Conservation (phyloP, 1,140 invertebrate genomes). For the Bombus confusus region DNA sequence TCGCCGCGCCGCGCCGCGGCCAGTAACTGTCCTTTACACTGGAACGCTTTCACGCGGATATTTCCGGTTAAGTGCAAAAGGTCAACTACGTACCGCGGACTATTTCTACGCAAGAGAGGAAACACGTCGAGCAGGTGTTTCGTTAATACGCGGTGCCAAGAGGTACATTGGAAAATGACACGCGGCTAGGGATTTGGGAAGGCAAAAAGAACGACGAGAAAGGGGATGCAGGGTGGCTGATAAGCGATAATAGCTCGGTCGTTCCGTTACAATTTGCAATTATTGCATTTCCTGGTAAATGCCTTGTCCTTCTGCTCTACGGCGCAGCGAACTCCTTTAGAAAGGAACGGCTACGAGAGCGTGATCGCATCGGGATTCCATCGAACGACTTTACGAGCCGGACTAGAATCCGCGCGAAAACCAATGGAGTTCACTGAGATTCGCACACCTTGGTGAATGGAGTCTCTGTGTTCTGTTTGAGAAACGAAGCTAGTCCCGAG, state of each 20-base stretch:
- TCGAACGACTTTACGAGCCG: constrained; percentile 43
- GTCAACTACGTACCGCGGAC: background rate
- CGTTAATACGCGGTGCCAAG: background rate
- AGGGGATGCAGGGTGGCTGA: constrained; percentile 53
- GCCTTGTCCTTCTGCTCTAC: constrained; percentile 67
- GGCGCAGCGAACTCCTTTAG: background rate
- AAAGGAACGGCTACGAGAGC: constrained; percentile 47
- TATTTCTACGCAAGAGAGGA: background rate
- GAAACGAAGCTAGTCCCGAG: background rate
- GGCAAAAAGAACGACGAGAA: constrained; percentile 33
- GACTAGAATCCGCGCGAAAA: constrained; percentile 46
- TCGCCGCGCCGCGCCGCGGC: background rate
- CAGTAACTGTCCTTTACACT: background rate
- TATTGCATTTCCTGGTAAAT: constrained; percentile 80
- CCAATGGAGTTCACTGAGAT: constrained; percentile 36
- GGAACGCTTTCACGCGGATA: constrained; percentile 10
- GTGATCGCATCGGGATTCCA: constrained; percentile 63
- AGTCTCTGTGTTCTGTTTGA: background rate
- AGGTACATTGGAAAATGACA: background rate
- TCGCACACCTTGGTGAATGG: background rate
- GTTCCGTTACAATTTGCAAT: constrained; percentile 80
- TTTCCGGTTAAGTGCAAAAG: constrained; percentile 1
- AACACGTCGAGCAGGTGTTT: background rate
- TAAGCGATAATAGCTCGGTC: constrained; percentile 75
- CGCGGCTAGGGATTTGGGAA: constrained; percentile 1